A percentile compares a stretch with the other conserved stretches of the same genome.
These are phyloP conservation scores for Neomorphus geoffroyi DNA, from an alignment of 2,797 vertebrate genomes.

Conservation along the genomic window DNA sequence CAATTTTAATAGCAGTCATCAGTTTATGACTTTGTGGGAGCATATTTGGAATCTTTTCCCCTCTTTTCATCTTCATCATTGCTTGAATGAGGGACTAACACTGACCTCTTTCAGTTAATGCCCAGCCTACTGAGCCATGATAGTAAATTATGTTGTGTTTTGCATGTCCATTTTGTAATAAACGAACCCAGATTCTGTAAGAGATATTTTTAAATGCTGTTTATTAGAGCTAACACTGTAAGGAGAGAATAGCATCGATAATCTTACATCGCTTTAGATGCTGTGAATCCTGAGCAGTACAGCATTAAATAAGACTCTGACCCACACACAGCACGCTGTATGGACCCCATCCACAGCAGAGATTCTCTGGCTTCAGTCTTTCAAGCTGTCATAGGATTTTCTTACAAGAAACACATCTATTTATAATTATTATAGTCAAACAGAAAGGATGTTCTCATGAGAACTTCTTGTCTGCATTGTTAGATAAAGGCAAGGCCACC, in stretches of 20 bases:
- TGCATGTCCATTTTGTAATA: background rate
- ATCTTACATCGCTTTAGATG: too few relatives aligned
- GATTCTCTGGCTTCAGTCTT: background rate
- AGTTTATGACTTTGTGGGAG: background rate
- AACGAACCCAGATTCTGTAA: background rate
- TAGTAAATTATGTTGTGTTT: background rate
- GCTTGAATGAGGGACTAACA: background rate
- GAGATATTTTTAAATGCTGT: background rate
- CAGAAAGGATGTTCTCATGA: background rate
- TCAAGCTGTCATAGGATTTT: background rate
- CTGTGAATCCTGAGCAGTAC: background rate
- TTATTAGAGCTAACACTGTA: background rate
- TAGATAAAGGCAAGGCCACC: background rate
- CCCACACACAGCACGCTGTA: accelerated
- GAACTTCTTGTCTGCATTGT: background rate
- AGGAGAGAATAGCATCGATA: background rate
- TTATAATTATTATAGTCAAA: background rate
- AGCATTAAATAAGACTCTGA: accelerated
- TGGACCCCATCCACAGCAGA: background rate
- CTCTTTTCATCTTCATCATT: background rate
- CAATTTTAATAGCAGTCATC: background rate
- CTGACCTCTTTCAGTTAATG: background rate
- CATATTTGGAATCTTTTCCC: background rate
- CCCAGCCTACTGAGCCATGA: background rate
- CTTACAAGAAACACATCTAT: background rate